Evolutionary conservation across 2,888 invertebrate species (phyloP).

Genomic region (Oscheius onirici): DNA sequence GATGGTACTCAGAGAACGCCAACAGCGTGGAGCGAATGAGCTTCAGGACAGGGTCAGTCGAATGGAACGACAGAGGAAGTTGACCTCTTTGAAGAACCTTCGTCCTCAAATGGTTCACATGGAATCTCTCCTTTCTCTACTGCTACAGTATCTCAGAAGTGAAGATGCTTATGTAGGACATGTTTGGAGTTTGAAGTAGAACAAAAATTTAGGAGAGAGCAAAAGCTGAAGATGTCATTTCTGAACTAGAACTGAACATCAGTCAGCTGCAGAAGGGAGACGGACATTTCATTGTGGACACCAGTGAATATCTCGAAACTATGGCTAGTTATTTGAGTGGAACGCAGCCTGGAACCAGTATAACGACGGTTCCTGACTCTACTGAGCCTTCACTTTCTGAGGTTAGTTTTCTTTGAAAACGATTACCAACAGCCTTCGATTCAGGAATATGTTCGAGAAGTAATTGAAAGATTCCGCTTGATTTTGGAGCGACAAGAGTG

Average conservation of each 20-base stretch:
- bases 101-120: slow-evolving; percentile 27
- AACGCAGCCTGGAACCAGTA: slow-evolving; percentile 15
- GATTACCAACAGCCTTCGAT: not conserved
- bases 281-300: slow-evolving; percentile 3
- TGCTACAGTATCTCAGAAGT: not conserved
- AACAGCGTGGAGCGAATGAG: slow-evolving; percentile 35
- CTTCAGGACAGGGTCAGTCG: slow-evolving; percentile 29
- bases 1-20: slow-evolving; percentile 41
- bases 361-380: not conserved
- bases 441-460: slow-evolving; percentile 53
- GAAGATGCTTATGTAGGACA: slow-evolving; percentile 15
- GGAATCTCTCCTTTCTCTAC: slow-evolving; percentile 7
- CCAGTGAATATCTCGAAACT: slow-evolving; percentile 10
- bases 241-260: slow-evolving; percentile 7
- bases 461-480: slow-evolving; percentile 50
- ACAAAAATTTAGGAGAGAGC: slow-evolving; percentile 19
- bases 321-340: slow-evolving; percentile 17
- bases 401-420: not conserved
- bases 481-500: slow-evolving; percentile 53
- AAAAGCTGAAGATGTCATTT: slow-evolving; percentile 20
- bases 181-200: not conserved
- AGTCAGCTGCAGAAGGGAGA: slow-evolving; percentile 10
- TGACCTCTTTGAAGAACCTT: slow-evolving; percentile 32
- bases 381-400: slow-evolving; percentile 21
- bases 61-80: slow-evolving; percentile 31